Conservation (phyloP, 1,140 invertebrate genomes). For the Glossosoma conforme region DNA sequence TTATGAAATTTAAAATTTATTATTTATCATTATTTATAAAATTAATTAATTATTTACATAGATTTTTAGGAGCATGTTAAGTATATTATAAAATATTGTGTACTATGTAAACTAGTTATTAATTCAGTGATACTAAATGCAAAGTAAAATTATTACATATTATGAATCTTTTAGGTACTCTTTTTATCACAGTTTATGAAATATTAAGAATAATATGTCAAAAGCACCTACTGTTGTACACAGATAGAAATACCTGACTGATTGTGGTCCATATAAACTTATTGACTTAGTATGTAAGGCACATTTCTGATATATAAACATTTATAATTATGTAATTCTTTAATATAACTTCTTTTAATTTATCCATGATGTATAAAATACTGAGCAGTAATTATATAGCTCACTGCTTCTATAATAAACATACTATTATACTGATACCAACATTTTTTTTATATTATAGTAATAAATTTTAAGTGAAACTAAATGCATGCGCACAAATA, state of each 20-base stretch:
- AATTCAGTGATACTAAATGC: neutral
- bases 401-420: too few relatives aligned
- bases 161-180: neutral
- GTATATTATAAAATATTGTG: neutral
- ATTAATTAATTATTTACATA: too few relatives aligned
- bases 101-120: neutral
- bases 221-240: neutral
- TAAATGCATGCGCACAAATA: too few relatives aligned
- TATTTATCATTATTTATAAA: too few relatives aligned
- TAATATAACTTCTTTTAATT: too few relatives aligned
- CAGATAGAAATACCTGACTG: conserved; percentile 7
- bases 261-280: conserved; percentile 4
- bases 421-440: too few relatives aligned
- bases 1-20: too few relatives aligned
- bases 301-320: neutral
- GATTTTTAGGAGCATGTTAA: neutral
- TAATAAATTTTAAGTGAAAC: too few relatives aligned
- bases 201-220: neutral
- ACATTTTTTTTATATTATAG: too few relatives aligned
- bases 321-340: too few relatives aligned
- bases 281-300: neutral
- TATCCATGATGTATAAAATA: too few relatives aligned
- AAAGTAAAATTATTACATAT: neutral
- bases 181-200: neutral
- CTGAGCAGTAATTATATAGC: too few relatives aligned